Evolutionary conservation across 1,140 invertebrate species (phyloP), one percentile per base, ranked within the genome.

Genomic region (Drosophila nikananu): DNA sequence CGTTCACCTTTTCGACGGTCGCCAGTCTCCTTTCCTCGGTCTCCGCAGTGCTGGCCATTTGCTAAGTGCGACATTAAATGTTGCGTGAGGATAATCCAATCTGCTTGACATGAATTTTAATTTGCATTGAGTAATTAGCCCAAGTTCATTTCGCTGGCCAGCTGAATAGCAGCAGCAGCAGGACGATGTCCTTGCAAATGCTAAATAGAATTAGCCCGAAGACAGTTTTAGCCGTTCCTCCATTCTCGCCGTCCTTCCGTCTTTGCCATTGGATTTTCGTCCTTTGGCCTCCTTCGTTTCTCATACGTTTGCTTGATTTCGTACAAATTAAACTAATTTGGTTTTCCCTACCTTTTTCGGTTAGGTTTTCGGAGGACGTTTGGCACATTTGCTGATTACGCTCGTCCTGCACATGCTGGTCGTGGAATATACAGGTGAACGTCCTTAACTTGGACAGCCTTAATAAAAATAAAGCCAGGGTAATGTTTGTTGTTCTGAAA

Each of bases 81-180:
- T 89, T 89, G 86, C 86, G 86, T 89, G 86, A 89, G 86, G 86
- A 89, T 89, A 89, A 89, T 89, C 86, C 86, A 89, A 89, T 89
- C 86, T 90, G 86, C 86, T 89, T 89, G 86, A 89, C 86, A 89
- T 89, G 86, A 89, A 89, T 89, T 89, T 89, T 89, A 89, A 89
- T 89, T 89, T 89, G 86, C 86, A 89, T 89, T 89, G 86, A 89
- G 86, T 89, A 89, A 89, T 89, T 89, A 89, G 86, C 82, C 82
- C 67, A 74, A 90, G 84, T 90, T 90, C 84, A 90, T 90, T 90
- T 87, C 63, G 77, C 62, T 80, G 80, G 72, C 81, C 81, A 73
- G 59, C 58, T 23, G 77, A 57, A 55, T 37, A 51, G 49, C 23
- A 49, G 17, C 17, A 21, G 51, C 30, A 10, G 48, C 32, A 72